phyloP scores from a whole-genome alignment of 2,113 vertebrate species.

The Trichechus manatus region DNA sequence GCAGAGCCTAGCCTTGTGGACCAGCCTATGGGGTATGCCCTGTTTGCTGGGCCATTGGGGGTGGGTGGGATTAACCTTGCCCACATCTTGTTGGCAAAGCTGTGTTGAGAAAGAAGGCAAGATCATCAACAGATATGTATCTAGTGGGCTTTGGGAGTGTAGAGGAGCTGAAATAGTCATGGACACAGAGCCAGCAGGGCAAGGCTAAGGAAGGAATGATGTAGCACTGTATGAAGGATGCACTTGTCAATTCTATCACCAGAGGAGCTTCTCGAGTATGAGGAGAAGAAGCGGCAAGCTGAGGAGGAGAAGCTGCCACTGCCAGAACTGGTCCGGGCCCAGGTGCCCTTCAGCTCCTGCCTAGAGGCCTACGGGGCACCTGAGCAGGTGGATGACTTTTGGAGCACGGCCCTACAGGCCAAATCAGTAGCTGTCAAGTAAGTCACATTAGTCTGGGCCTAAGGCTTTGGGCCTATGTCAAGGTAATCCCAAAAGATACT shows the following conservation, averaged over 20 bases:
- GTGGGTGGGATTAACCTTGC: neutral
- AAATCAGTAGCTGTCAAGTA: constrained; percentile 99
- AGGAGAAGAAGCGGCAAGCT: constrained; percentile 94
- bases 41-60: neutral
- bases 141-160: neutral
- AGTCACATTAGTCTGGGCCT: constrained; percentile 69
- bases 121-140: fast-evolving
- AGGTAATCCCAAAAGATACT: neutral
- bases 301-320: constrained; percentile 92
- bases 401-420: constrained; percentile 98
- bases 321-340: constrained; percentile 93
- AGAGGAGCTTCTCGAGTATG: constrained; percentile 97
- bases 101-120: neutral
- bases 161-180: neutral
- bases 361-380: constrained; percentile 96
- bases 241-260: constrained; percentile 35
- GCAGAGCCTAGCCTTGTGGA: neutral
- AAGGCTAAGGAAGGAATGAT: neutral
- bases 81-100: neutral
- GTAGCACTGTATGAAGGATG: neutral
- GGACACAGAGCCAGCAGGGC: neutral
- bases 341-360: constrained; percentile 97
- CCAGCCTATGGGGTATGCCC: neutral
- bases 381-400: constrained; percentile 98
- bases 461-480: neutral